Evolutionary conservation across 2,113 vertebrate genomes (phyloP).

Genomic region (Choloepus hoffmanni): DNA sequence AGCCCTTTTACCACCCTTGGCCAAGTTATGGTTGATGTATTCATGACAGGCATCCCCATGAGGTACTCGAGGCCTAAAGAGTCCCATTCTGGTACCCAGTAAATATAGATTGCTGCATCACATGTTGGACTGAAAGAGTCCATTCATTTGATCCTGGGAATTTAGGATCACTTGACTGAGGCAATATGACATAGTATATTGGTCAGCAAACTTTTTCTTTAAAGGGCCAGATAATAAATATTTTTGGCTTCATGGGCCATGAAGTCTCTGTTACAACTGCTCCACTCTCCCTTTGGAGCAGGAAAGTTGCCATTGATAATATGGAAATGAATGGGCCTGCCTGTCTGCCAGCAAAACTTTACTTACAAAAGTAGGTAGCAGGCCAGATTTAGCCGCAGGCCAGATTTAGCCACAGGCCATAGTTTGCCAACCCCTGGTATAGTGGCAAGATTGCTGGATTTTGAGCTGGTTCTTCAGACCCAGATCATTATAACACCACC

Average conservation of each 20-base stretch:
- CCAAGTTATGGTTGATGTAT: not conserved
- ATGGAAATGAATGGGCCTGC: not conserved
- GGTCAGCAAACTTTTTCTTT: not conserved
- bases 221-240: not conserved
- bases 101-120: not conserved
- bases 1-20: not conserved
- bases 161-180: not conserved
- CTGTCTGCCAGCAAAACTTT: not conserved
- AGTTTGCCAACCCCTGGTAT: not conserved
- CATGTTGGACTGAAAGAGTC: not conserved
- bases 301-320: not conserved
- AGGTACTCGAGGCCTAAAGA: not conserved
- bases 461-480: not conserved
- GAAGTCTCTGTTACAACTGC: not conserved
- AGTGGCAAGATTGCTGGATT: not conserved
- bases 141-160: not conserved
- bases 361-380: not conserved
- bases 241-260: not conserved
- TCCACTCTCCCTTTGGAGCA: not conserved
- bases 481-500: not conserved
- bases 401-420: not conserved
- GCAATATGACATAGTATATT: fast-evolving
- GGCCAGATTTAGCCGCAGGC: not conserved
- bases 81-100: not conserved
- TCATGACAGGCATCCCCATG: not conserved